A percentile compares a stretch with the other conserved stretches of the same genome.
These are phyloP conservation scores for Piaya cayana DNA, from an alignment of 2,113 vertebrate genomes.

Conservation along the genomic window DNA sequence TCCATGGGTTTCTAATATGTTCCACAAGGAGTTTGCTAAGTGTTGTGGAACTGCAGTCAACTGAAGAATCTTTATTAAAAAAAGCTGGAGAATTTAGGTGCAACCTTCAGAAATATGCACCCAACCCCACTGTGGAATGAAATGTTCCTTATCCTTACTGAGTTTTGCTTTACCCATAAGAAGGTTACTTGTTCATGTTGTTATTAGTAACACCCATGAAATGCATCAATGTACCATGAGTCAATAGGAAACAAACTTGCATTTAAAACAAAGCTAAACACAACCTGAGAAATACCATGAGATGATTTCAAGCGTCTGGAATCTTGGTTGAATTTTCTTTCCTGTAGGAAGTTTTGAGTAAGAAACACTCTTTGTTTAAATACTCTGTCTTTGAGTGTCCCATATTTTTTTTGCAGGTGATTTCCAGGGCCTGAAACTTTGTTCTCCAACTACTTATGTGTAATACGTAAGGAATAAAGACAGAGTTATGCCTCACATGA, in stretches of 20 bases:
- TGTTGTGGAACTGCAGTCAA: not conserved
- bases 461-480: not conserved
- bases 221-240: not conserved
- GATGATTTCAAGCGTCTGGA: not conserved
- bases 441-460: not conserved
- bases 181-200: not conserved
- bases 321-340: not conserved
- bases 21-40: not conserved
- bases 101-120: not conserved
- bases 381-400: not conserved
- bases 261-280: not conserved
- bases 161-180: not conserved
- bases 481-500: not conserved
- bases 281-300: not conserved
- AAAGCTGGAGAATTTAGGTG: not conserved
- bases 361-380: not conserved
- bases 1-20: not conserved
- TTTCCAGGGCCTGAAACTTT: not conserved
- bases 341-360: not conserved
- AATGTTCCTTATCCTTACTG: not conserved
- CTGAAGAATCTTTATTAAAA: not conserved
- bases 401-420: not conserved
- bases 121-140: fast-evolving
- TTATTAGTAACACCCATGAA: not conserved
- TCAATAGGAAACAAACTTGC: not conserved